Evolutionary conservation across 2,888 invertebrate genomes (phyloP).

Genomic region (Ormia ochracea): DNA sequence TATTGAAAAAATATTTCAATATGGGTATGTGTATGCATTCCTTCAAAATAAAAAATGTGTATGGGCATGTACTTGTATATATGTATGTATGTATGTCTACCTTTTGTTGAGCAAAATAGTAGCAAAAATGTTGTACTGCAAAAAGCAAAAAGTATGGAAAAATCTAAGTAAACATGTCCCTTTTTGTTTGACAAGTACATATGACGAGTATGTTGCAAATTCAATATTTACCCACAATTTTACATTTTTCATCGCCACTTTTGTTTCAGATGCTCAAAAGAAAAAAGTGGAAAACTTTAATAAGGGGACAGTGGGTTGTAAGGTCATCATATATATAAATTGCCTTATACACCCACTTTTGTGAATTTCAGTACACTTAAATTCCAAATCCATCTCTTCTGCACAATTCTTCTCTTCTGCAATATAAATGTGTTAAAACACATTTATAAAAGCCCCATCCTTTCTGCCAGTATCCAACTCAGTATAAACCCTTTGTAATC

Average conservation of each 20-base stretch:
- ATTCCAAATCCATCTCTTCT: too few relatives aligned
- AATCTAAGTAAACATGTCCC: slow-evolving; percentile 72
- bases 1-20: slow-evolving; percentile 50
- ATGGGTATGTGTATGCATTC: too few relatives aligned
- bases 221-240: slow-evolving; percentile 76
- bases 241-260: slow-evolving; percentile 66
- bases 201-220: slow-evolving; percentile 75
- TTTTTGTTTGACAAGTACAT: slow-evolving; percentile 68
- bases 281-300: slow-evolving; percentile 42
- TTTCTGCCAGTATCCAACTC: too few relatives aligned
- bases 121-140: slow-evolving; percentile 26
- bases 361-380: too few relatives aligned
- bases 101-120: slow-evolving; percentile 6
- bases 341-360: too few relatives aligned
- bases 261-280: slow-evolving; percentile 52
- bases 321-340: too few relatives aligned
- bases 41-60: too few relatives aligned
- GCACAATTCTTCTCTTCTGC: too few relatives aligned
- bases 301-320: slow-evolving; percentile 41
- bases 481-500: too few relatives aligned
- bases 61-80: too few relatives aligned
- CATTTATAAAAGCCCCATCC: too few relatives aligned
- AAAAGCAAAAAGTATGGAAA: slow-evolving; percentile 17
- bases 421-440: too few relatives aligned
- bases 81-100: neutral